Evolutionary conservation across 2,797 vertebrate species (phyloP).

Genomic region (Netta rufina): DNA sequence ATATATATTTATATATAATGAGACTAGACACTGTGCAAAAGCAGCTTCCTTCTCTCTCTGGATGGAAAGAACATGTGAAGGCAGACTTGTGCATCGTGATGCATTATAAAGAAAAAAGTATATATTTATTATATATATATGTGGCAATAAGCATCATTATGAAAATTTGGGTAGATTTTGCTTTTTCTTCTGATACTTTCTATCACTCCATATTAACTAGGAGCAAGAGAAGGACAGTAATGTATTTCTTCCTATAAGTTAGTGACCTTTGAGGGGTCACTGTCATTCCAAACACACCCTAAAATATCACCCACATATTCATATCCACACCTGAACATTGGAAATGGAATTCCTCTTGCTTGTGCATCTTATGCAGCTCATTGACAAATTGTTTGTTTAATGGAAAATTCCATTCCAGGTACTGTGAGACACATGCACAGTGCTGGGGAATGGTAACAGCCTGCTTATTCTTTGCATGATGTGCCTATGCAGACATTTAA

Average conservation of each 20-base stretch:
- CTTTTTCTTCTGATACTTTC: neutral
- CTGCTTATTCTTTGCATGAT: neutral
- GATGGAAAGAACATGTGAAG: neutral
- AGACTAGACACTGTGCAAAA: neutral
- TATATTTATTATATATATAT: neutral
- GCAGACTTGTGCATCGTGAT: neutral
- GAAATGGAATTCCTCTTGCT: neutral
- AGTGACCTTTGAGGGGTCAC: neutral
- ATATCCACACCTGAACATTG: neutral
- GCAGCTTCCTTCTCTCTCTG: neutral
- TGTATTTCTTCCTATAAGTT: neutral
- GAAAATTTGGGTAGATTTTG: neutral
- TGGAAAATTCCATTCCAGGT: neutral
- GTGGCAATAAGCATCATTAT: neutral
- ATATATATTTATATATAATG: neutral
- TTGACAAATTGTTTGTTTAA: neutral
- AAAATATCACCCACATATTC: neutral
- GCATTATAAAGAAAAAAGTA: neutral
- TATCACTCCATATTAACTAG: neutral
- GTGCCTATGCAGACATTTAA: neutral
- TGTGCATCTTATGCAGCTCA: neutral
- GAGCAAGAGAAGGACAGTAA: neutral
- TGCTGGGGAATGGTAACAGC: neutral
- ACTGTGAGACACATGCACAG: rapidly evolving
- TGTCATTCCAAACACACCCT: neutral